A percentile compares a stretch with the other conserved stretches of the same genome.
Conservation (phyloP, 2,888 invertebrate species). For the Myopa tessellatipennis region DNA sequence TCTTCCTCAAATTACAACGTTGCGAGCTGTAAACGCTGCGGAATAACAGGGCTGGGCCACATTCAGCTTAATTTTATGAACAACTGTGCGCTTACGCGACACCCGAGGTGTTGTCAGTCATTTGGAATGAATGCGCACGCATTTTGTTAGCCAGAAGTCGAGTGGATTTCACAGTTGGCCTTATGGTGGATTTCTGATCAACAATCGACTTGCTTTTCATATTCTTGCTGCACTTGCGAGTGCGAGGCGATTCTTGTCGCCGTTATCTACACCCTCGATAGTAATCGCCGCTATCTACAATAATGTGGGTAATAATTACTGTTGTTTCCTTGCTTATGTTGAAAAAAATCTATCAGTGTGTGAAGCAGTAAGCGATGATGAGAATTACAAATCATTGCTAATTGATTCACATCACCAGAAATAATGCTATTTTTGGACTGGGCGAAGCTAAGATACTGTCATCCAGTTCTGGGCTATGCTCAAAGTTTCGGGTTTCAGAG, state of each 20-base stretch:
- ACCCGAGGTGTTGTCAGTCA: constrained; percentile 69
- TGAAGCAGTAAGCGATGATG: too few species aligned
- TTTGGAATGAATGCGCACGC: constrained; percentile 61
- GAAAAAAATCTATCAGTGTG: too few species aligned
- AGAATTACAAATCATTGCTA: too few species aligned
- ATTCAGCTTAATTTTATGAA: constrained; percentile 17
- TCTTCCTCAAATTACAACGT: constrained; percentile 57
- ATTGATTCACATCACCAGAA: too few species aligned
- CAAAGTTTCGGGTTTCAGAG: too few species aligned
- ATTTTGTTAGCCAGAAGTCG: constrained; percentile 44
- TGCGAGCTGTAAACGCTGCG: constrained; percentile 46
- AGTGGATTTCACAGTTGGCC: constrained; percentile 40
- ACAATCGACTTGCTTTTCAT: constrained; percentile 31
- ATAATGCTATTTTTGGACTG: too few species aligned
- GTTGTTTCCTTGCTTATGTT: constrained; percentile 57
- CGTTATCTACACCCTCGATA: background rate
- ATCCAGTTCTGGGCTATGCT: too few species aligned
- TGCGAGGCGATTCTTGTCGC: constrained; percentile 26
- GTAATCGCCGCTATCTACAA: constrained; percentile 57
- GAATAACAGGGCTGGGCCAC: constrained; percentile 3
- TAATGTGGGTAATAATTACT: constrained; percentile 66
- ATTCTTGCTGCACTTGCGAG: constrained; percentile 23
- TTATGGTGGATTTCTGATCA: constrained; percentile 39
- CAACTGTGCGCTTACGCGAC: constrained; percentile 52
- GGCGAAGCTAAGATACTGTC: too few species aligned